Base-by-base conservation (phyloP, 2,888 invertebrate species). In the Netelia fuscicornis region DNA sequence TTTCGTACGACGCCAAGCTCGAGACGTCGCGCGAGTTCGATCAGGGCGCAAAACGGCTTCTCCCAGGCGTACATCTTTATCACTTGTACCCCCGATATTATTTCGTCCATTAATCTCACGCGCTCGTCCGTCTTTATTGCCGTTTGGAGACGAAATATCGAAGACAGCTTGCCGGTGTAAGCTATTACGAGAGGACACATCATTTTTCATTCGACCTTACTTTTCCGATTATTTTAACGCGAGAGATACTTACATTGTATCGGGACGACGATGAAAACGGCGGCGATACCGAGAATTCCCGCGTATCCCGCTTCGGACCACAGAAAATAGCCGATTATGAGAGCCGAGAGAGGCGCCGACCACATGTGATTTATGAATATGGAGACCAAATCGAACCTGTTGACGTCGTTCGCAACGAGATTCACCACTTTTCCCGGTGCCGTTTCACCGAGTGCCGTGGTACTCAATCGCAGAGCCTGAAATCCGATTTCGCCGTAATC, bases 301-400 rank as follows among this genome's bases (percentile, higher is more conserved):
- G 97, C 96, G 86, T 96, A 95, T 20, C 97, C 97, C 75, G 97
- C 96, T 91, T 96, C 96, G 44, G 94, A 94, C 94, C 97, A 98
- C 79, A 98, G 95, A 86, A 98, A 96, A 90, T 96, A 97, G 85
- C 97, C 96, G 25, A 98, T 97, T 48, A 97, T 96, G 0, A 96
- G 88, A 1, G 96, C 90, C 44, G 96, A 95, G 0, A 98, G 90
- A 0, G 98, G 98, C 75, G 98, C 96, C 13, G 98, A 95, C 98
- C 98, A 98, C 94, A 99, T 96, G 94, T 97, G 98, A 93, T 98
- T 98, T 10, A 98, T 95, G 92, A 97, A 98, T 84, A 98, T 96
- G 87, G 97, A 97, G 11, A 97, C 98, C 93, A 98, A 96, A 94
- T 99, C 99, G 92, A 99, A 97, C 86, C 98, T 96, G 93, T 97